These are phyloP conservation scores for Drosophila punjabiensis DNA, from an alignment of 1,140 invertebrate genomes.

Conservation along the genomic window DNA sequence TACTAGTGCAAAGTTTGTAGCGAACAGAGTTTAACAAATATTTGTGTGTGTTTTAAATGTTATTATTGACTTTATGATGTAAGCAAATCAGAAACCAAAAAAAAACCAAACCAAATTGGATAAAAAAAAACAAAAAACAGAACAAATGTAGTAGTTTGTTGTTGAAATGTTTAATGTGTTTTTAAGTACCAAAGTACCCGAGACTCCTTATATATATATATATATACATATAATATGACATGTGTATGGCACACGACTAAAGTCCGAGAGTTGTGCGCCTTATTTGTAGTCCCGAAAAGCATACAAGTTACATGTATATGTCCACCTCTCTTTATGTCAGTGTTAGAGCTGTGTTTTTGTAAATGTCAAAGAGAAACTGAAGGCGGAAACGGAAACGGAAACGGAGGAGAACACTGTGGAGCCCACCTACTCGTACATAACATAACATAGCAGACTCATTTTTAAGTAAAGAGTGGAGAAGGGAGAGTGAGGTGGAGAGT, in stretches of 20 bases:
- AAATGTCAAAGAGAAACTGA: conserved; percentile 64
- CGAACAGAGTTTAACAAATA: conserved; percentile 68
- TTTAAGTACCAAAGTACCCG: conserved; percentile 62
- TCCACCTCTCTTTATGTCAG: conserved; percentile 40
- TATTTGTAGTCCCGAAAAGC: conserved; percentile 28
- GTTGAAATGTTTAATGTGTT: conserved; percentile 83
- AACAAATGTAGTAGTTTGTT: conserved; percentile 71
- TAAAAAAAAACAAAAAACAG: conserved; percentile 16
- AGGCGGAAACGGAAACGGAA: conserved; percentile 26
- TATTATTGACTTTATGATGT: conserved; percentile 84
- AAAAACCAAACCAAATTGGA: conserved; percentile 45
- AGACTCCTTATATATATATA: conserved; percentile 31
- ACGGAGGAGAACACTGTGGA: conserved; percentile 44
- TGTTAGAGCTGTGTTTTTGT: conserved; percentile 80
- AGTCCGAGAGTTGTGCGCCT: conserved; percentile 26
- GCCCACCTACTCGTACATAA: conserved; percentile 65
- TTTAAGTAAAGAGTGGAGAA: conserved; percentile 33
- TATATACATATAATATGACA: neutral
- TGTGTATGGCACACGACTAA: conserved; percentile 17
- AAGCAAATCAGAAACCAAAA: conserved; percentile 44
- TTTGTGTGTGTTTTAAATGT: conserved; percentile 82
- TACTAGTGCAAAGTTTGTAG: conserved; percentile 76
- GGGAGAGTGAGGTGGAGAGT: neutral
- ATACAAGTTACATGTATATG: conserved; percentile 20
- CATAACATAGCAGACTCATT: conserved; percentile 36